Percentiles rank a stretch among this genome's conserved stretches.
phyloP scores from a whole-genome alignment of 1,140 invertebrate genomes.

The Conus ventricosus region DNA sequence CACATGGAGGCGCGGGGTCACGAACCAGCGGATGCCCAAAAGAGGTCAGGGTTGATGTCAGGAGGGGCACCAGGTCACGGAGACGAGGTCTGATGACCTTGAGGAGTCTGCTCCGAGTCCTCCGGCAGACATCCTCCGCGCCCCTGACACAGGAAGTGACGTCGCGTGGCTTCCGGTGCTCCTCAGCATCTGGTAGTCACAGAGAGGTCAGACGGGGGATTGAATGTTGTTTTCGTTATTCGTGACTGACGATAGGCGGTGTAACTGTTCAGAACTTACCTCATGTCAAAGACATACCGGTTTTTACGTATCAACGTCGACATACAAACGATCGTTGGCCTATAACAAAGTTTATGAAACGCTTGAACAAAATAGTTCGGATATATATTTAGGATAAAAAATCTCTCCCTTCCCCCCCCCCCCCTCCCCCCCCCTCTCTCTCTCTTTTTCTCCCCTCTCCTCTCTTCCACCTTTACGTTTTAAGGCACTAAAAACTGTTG shows the following conservation, averaged over 20 bases:
- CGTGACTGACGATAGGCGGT: background rate
- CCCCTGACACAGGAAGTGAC: no score
- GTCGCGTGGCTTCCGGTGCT: no score
- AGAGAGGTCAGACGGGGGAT: no score
- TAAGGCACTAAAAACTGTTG: background rate
- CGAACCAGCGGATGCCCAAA: background rate
- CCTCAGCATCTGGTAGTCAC: background rate
- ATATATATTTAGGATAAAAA: background rate
- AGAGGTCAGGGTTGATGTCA: background rate
- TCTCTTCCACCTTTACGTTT: background rate
- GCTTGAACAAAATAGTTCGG: no score
- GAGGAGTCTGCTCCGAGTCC: background rate
- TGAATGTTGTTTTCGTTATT: background rate
- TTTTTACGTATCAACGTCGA: background rate
- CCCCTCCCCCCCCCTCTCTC: background rate
- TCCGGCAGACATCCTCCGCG: no score
- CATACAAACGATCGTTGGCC: no score
- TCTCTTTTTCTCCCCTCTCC: background rate
- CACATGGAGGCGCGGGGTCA: conserved; percentile 1
- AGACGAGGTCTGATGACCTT: conserved; percentile 7
- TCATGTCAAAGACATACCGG: background rate
- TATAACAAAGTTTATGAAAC: no score
- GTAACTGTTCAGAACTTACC: background rate
- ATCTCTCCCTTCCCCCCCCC: background rate
- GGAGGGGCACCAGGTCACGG: background rate